These are phyloP conservation scores for Ceyx erithaca DNA, from an alignment of 2,797 vertebrate species.

Conservation along the genomic window DNA sequence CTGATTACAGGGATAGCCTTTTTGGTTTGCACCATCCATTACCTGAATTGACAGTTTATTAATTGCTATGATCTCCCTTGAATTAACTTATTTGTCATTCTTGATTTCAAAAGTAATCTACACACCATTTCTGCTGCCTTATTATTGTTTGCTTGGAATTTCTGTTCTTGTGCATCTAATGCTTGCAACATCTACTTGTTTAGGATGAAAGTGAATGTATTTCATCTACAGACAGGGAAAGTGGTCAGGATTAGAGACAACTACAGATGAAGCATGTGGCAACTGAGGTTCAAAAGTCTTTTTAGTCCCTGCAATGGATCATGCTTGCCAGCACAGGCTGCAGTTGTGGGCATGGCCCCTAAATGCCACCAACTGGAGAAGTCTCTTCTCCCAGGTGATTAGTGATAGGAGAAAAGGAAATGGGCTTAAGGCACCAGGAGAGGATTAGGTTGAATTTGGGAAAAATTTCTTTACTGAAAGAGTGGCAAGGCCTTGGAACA, in stretches of 20 bases:
- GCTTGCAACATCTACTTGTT: not conserved
- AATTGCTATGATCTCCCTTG: slow-evolving; percentile 55
- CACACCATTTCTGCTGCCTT: not conserved
- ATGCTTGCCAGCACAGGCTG: not conserved
- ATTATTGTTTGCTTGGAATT: not conserved
- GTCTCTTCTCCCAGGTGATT: too few relatives aligned
- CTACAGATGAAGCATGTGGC: not conserved
- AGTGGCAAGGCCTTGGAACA: too few relatives aligned
- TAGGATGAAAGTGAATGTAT: not conserved
- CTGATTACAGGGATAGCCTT: slow-evolving; percentile 49
- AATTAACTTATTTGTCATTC: slow-evolving; percentile 68
- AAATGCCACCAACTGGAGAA: not conserved
- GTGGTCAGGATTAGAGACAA: slow-evolving; percentile 32
- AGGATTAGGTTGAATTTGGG: too few relatives aligned
- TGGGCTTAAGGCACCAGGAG: too few relatives aligned
- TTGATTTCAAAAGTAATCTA: slow-evolving; percentile 60
- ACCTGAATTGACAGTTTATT: slow-evolving; percentile 47
- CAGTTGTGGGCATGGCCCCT: not conserved
- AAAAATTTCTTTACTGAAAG: too few relatives aligned
- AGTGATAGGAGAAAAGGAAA: too few relatives aligned
- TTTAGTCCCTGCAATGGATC: slow-evolving; percentile 19
- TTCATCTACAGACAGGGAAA: slow-evolving; percentile 7
- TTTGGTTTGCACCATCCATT: slow-evolving; percentile 35
- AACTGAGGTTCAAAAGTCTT: not conserved
- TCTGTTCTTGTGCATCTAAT: not conserved